Conservation (phyloP, 2,113 vertebrate genomes). For the Bos indicus region DNA sequence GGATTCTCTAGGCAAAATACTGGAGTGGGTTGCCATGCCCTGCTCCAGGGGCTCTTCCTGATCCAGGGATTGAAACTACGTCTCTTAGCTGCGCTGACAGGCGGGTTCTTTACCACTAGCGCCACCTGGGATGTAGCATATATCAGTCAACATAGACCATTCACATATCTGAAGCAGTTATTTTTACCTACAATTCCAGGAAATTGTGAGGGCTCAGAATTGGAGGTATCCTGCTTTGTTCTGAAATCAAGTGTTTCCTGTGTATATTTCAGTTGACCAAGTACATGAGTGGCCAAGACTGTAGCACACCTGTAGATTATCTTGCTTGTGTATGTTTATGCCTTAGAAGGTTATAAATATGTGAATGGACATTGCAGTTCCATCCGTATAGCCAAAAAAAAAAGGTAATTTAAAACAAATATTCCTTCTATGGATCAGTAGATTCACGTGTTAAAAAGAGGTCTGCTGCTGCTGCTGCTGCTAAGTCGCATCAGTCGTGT, state of each 20-base stretch:
- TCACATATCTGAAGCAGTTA: neutral
- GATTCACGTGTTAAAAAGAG: neutral
- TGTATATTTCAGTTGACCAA: neutral
- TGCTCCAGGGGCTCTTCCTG: neutral
- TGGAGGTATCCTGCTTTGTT: neutral
- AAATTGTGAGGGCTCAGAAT: neutral
- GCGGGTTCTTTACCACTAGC: neutral
- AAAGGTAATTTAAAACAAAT: neutral
- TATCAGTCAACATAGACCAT: neutral
- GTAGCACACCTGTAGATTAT: neutral
- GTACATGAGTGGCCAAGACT: neutral
- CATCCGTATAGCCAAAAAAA: neutral
- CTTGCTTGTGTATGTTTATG: neutral
- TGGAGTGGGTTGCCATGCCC: neutral
- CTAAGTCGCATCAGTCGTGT: no score
- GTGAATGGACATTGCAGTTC: neutral
- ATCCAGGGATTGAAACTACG: rapidly evolving
- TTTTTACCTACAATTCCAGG: neutral
- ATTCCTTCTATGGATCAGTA: neutral
- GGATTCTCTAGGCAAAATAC: neutral
- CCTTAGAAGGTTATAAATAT: neutral
- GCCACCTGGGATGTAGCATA: neutral
- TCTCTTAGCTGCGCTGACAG: neutral
- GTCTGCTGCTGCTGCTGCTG: no score
- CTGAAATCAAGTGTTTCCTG: neutral